These are phyloP conservation scores for Plodia interpunctella DNA, from an alignment of 1,140 invertebrate genomes.

Conservation along the genomic window DNA sequence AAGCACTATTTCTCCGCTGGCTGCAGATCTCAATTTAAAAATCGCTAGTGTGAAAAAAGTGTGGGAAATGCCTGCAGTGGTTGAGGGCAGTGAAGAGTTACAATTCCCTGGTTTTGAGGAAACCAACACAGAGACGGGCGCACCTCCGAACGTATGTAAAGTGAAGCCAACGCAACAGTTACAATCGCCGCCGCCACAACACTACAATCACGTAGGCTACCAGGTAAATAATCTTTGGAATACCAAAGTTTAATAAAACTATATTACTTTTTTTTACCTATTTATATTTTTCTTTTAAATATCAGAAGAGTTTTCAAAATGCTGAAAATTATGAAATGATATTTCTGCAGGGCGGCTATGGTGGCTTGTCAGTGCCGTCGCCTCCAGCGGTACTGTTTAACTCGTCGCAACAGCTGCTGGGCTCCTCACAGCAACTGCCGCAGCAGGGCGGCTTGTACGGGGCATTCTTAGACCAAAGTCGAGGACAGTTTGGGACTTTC, in stretches of 20 bases:
- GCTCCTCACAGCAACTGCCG: conserved; percentile 83
- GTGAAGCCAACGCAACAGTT: conserved; percentile 74
- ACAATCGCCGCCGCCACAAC: conserved; percentile 79
- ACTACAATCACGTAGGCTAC: conserved; percentile 73
- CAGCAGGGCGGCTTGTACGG: conserved; percentile 85
- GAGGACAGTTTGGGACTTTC: conserved; percentile 71
- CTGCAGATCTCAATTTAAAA: conserved; percentile 94
- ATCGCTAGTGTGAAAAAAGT: conserved; percentile 96
- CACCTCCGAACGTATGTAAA: conserved; percentile 73
- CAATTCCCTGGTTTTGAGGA: conserved; percentile 68
- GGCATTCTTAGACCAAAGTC: conserved; percentile 70
- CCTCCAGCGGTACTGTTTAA: conserved; percentile 89
- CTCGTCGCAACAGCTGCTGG: conserved; percentile 82
- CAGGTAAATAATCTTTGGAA: conserved; percentile 21
- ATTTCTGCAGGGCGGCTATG: conserved; percentile 72
- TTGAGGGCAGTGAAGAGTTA: conserved; percentile 78
- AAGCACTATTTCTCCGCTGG: conserved; percentile 72
- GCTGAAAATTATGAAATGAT: too few species aligned
- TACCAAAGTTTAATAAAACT: too few species aligned
- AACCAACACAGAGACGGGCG: conserved; percentile 54
- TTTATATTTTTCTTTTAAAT: too few species aligned
- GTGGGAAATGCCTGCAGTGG: conserved; percentile 84
- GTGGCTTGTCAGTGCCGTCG: conserved; percentile 87
- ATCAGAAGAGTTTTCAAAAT: not conserved
- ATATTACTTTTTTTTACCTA: too few species aligned